phyloP scores from a whole-genome alignment of 2,797 vertebrate genomes.

The Salmo trutta region DNA sequence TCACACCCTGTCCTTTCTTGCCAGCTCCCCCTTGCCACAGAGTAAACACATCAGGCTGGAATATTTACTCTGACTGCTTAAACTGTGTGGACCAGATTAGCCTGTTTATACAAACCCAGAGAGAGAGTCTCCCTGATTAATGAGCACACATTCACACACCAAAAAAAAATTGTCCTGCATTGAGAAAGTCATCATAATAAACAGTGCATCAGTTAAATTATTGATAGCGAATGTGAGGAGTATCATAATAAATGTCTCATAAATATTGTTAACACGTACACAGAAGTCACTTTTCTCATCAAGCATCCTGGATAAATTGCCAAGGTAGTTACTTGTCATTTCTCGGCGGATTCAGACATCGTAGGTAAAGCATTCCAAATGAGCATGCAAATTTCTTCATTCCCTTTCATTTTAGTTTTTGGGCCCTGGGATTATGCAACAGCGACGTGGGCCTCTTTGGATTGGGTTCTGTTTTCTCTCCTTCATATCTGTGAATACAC shows the following conservation, averaged over 20 bases:
- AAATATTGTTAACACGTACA: not conserved
- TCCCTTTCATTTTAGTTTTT: slow-evolving; percentile 49
- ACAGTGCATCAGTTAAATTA: not conserved
- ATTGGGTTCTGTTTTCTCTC: slow-evolving; percentile 37
- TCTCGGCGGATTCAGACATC: slow-evolving; percentile 63
- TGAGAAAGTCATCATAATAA: not conserved
- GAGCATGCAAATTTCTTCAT: slow-evolving; percentile 31
- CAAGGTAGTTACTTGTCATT: slow-evolving; percentile 38
- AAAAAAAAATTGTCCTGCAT: not conserved
- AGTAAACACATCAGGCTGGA: slow-evolving; percentile 48
- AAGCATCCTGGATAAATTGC: not conserved
- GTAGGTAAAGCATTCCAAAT: slow-evolving; percentile 41
- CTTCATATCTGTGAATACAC: slow-evolving; percentile 55
- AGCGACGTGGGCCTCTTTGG: slow-evolving; percentile 30
- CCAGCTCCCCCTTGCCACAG: slow-evolving; percentile 31
- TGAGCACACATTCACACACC: not conserved
- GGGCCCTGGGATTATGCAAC: slow-evolving; percentile 33
- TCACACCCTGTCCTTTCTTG: not conserved
- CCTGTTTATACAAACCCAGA: slow-evolving; percentile 13
- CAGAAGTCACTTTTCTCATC: not conserved
- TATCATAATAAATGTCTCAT: not conserved
- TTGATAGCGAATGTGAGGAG: not conserved
- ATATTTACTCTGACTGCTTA: slow-evolving; percentile 49
- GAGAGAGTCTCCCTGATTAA: slow-evolving; percentile 18
- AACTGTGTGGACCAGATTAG: slow-evolving; percentile 29